A percentile compares a stretch with the other conserved stretches of the same genome.
Conservation (phyloP, 2,888 invertebrate species). For the Hirudinaria manillensis region DNA sequence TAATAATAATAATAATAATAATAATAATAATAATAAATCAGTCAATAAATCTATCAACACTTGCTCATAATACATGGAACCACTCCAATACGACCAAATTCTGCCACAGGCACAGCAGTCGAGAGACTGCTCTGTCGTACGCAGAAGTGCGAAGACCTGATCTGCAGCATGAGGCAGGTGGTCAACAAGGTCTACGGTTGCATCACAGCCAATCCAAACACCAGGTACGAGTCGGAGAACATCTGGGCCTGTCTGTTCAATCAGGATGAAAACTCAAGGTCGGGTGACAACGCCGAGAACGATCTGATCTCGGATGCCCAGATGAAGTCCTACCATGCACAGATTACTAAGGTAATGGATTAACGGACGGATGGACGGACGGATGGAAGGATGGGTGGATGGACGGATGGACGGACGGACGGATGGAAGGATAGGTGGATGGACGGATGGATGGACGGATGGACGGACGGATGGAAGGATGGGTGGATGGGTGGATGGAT, state of each 20-base stretch:
- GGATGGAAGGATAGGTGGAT: no score
- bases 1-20: no score
- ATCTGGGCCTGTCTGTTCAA: slow-evolving; percentile 29
- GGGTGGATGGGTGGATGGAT: no score
- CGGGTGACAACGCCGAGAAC: background rate
- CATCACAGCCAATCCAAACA: slow-evolving; percentile 26
- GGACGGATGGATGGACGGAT: no score
- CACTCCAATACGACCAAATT: no score
- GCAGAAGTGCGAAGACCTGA: slow-evolving; percentile 27
- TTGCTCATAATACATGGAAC: no score
- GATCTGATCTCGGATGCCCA: slow-evolving; percentile 15
- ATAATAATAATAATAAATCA: no score
- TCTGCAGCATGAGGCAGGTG: slow-evolving; percentile 28
- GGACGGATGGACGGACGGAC: no score
- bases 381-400: no score
- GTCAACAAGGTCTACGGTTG: slow-evolving; percentile 30
- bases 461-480: no score
- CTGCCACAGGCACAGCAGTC: slow-evolving; percentile 8
- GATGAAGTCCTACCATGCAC: slow-evolving; percentile 25
- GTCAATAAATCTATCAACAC: no score
- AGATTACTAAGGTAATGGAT: slow-evolving; percentile 24
- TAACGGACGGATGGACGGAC: no score
- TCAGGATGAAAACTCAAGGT: slow-evolving; percentile 13
- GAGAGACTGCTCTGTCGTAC: slow-evolving; percentile 24
- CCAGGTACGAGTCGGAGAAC: slow-evolving; percentile 29